phyloP scores from a whole-genome alignment of 2,888 invertebrate species.

The Rhimphoctona megacephalus region DNA sequence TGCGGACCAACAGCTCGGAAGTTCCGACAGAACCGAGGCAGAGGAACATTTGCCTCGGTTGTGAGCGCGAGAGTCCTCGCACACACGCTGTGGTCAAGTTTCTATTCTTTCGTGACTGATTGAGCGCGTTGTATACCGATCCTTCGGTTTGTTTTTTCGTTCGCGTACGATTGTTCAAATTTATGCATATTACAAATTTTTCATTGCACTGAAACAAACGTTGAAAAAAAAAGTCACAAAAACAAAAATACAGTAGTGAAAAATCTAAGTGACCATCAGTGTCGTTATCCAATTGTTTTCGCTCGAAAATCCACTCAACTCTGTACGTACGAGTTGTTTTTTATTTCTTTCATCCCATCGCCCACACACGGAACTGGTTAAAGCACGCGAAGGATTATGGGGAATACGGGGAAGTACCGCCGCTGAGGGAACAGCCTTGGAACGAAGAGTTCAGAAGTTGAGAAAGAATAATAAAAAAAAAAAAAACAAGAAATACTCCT shows the following conservation, averaged over 20 bases:
- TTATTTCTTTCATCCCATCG: background rate
- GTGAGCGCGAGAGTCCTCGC: slow-evolving; percentile 29
- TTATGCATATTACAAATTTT: background rate
- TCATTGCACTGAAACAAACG: background rate
- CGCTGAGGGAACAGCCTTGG: slow-evolving; percentile 23
- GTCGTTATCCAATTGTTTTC: background rate
- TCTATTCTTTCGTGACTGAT: slow-evolving; percentile 11
- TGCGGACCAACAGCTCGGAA: slow-evolving; percentile 59
- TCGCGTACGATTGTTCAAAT: background rate
- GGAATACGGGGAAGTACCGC: slow-evolving; percentile 32
- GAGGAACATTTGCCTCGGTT: slow-evolving; percentile 48
- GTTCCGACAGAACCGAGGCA: slow-evolving; percentile 46
- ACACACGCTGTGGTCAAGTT: slow-evolving; percentile 28
- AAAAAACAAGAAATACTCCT: slow-evolving; percentile 54
- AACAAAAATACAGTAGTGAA: background rate
- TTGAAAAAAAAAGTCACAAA: background rate
- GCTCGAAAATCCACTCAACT: background rate
- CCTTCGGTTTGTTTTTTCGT: background rate
- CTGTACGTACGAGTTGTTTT: background rate
- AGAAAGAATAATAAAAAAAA: slow-evolving; percentile 40
- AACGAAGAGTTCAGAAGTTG: slow-evolving; percentile 22
- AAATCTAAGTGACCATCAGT: background rate
- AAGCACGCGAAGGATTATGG: slow-evolving; percentile 57
- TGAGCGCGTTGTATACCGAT: slow-evolving; percentile 24
- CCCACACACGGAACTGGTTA: slow-evolving; percentile 39